Conservation (phyloP, 2,113 vertebrate genomes). For the zebrafish (Danio rerio) region DNA sequence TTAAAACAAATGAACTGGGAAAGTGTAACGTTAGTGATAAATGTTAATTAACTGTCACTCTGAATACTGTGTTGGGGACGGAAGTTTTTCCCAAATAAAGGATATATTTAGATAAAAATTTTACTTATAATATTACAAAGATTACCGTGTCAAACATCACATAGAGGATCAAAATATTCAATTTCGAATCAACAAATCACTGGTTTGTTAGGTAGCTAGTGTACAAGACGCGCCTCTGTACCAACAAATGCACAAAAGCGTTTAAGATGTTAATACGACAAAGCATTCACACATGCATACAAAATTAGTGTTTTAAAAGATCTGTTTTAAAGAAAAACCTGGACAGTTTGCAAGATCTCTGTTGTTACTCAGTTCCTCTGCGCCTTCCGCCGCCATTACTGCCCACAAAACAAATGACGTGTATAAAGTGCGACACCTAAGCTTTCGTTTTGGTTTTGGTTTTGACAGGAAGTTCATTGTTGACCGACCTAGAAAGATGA, state of each 20-base stretch:
- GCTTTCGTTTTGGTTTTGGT: not conserved
- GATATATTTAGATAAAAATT: too few relatives aligned
- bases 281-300: not conserved
- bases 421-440: conserved; percentile 59
- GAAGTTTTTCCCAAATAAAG: too few relatives aligned
- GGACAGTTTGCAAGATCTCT: conserved; percentile 66
- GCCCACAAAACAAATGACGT: conserved; percentile 59
- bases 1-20: too few relatives aligned
- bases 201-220: not conserved
- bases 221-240: not conserved
- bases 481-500: not conserved
- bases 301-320: not conserved
- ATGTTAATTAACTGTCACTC: too few relatives aligned
- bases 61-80: too few relatives aligned
- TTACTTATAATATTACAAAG: too few relatives aligned
- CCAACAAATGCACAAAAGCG: not conserved
- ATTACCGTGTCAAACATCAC: not conserved
- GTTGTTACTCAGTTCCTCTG: conserved; percentile 69
- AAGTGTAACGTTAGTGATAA: too few relatives aligned
- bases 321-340: conserved; percentile 57
- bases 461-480: not conserved
- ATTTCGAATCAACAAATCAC: not conserved
- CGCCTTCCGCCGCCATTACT: conserved; percentile 77
- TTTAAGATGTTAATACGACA: not conserved
- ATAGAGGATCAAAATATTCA: not conserved